phyloP scores from a whole-genome alignment of 2,113 vertebrate species.

The Cyanoderma ruficeps region DNA sequence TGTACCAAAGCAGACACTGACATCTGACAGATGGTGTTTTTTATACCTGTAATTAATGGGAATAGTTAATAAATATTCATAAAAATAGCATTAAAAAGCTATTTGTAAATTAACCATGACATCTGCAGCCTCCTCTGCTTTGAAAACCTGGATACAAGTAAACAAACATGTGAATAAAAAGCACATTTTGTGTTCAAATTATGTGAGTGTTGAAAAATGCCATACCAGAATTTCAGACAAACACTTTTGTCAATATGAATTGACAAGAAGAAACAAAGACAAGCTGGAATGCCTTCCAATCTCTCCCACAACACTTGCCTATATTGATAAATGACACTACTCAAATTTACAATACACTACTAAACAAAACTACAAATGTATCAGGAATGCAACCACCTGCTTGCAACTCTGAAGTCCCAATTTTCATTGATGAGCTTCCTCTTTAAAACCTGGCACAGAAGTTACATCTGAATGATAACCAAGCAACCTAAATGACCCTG shows the following conservation, averaged over 20 bases:
- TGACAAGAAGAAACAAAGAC: constrained; percentile 5
- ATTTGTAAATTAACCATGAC: neutral
- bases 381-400: neutral
- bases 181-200: neutral
- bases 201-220: neutral
- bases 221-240: neutral
- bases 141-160: constrained; percentile 21
- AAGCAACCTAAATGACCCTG: neutral
- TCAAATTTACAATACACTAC: neutral
- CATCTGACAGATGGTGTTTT: neutral
- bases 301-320: neutral
- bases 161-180: neutral
- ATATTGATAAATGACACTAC: neutral
- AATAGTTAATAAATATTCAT: neutral
- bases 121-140: neutral
- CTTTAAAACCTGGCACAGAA: neutral
- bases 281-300: neutral
- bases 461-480: neutral
- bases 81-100: neutral
- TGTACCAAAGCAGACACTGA: neutral
- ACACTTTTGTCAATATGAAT: neutral
- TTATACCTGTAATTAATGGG: neutral
- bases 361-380: neutral
- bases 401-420: neutral
- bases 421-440: neutral